Evolutionary conservation across 2,888 invertebrate species (phyloP).

Genomic region (Biston stratarius): DNA sequence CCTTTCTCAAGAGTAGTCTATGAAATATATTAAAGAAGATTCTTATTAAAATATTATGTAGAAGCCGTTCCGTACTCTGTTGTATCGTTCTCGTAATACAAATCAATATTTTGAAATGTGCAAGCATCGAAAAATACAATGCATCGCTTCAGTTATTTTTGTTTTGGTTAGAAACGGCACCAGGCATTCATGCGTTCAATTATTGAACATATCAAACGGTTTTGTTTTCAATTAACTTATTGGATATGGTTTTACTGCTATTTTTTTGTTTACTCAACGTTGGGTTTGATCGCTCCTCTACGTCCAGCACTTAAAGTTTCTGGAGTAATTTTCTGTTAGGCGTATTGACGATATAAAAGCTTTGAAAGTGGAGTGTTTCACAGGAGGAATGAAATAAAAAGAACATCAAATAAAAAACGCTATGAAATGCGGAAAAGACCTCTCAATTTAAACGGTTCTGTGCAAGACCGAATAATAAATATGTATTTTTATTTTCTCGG

Average conservation of each 20-base stretch:
- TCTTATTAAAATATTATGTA: constrained; percentile 44
- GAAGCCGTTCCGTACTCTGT: constrained; percentile 43
- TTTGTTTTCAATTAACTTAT: no score
- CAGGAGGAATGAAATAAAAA: constrained; percentile 19
- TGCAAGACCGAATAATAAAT: constrained; percentile 25
- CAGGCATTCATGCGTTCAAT: background rate
- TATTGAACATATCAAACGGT: background rate
- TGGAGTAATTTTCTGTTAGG: constrained; percentile 20
- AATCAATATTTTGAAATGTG: constrained; percentile 48
- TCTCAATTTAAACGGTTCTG: constrained; percentile 24
- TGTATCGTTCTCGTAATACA: constrained; percentile 46
- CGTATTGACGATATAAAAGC: constrained; percentile 19
- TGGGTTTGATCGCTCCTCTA: background rate
- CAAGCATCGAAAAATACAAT: constrained; percentile 53
- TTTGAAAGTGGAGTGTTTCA: constrained; percentile 17
- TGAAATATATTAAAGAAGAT: constrained; percentile 23
- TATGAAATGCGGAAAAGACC: constrained; percentile 22
- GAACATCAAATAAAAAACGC: constrained; percentile 21
- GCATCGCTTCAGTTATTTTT: constrained; percentile 51
- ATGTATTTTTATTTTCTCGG: constrained; percentile 15
- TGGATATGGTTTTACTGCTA: background rate
- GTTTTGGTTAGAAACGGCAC: constrained; percentile 2
- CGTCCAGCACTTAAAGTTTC: constrained; percentile 10
- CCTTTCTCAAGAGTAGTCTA: constrained; percentile 24
- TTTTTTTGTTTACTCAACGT: background rate